A percentile compares a stretch with the other conserved stretches of the same genome.
Conservation (phyloP, 1,140 invertebrate genomes). For the Melipona quadrifasciata region DNA sequence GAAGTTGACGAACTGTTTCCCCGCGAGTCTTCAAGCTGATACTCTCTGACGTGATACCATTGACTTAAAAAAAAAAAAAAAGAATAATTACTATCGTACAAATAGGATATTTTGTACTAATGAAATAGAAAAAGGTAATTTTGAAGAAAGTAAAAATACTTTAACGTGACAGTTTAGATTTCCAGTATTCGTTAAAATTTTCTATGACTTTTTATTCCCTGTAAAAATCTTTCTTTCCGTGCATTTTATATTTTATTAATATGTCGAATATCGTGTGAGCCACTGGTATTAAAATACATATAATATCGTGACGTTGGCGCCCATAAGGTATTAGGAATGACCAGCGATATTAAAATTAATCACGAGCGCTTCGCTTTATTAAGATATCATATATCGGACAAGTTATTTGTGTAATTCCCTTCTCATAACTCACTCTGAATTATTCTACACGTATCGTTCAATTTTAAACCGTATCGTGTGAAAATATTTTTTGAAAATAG, state of each 20-base stretch:
- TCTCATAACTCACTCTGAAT: too few relatives aligned
- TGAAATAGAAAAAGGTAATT: not conserved
- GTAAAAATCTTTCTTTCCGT: not conserved
- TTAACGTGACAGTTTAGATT: not conserved
- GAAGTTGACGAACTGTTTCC: constrained; percentile 7
- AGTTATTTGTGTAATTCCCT: too few relatives aligned
- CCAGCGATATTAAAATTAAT: too few relatives aligned
- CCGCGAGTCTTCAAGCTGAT: too few relatives aligned
- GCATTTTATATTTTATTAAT: not conserved
- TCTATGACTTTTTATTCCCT: too few relatives aligned
- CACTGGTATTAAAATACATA: not conserved
- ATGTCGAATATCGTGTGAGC: not conserved
- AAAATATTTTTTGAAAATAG: too few relatives aligned
- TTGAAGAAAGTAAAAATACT: not conserved
- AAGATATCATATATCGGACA: too few relatives aligned
- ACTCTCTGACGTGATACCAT: not conserved
- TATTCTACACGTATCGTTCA: too few relatives aligned
- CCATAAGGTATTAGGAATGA: not conserved
- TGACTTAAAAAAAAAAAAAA: not conserved
- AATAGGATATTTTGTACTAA: not conserved
- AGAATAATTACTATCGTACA: not conserved
- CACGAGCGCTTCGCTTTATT: too few relatives aligned
- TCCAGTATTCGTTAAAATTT: not conserved
- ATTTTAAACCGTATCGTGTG: too few relatives aligned
- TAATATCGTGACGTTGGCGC: not conserved